Evolutionary conservation across 2,797 vertebrate genomes (phyloP), one percentile per base, ranked within the genome.

Genomic region (Sorex maritimensis): DNA sequence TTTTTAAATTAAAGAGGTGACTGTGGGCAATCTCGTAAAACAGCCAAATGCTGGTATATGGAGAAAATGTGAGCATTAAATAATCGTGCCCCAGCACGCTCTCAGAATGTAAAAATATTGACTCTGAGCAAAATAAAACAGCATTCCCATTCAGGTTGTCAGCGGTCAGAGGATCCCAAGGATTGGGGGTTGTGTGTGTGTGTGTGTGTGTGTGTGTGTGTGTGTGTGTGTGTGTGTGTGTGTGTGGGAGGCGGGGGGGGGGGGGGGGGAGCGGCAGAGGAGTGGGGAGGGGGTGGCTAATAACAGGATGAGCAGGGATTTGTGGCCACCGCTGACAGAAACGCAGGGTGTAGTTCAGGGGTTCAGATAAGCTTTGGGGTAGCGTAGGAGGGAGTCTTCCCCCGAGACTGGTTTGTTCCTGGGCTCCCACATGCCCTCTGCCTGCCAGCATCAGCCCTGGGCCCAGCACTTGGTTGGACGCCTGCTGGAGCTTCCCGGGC

Each of bases 1-100:
- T 81, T 95, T 96, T 90, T 88, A 87, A 95, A 92, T 95, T 77
- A 94, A 86, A 94, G 86, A 94, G 84, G 89, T 82, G 86, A 86
- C 92, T 72, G 23, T 93, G 92, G 84, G 78, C 83, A 52, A 41
- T 80, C 86, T 95, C 94, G 28, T 93, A 85, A 95, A 95, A 89
- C 71, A 83, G 94, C 84, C 89, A 81, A 93, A 88, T 81, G 49
- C 86, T 21, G 91, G 34, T 28, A 73, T 74, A 49, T 12, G 41
- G 87, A 88, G 92, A 68, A 91, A 92, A 92, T 0, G 9, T 93
- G 91, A 92, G 21, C 85, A 34, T 92, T 81, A 94, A 91, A 86
- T 77, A 81, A 63, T 69, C 0, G 3, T 82, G 77, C 46, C 90
- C 79, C 30, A 72, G 55, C 13, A 13, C 1, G 21, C 83, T 52